Percentiles rank a stretch among this genome's conserved stretches.
Evolutionary conservation across 2,797 vertebrate genomes (phyloP).

Genomic region (Limosa lapponica): DNA sequence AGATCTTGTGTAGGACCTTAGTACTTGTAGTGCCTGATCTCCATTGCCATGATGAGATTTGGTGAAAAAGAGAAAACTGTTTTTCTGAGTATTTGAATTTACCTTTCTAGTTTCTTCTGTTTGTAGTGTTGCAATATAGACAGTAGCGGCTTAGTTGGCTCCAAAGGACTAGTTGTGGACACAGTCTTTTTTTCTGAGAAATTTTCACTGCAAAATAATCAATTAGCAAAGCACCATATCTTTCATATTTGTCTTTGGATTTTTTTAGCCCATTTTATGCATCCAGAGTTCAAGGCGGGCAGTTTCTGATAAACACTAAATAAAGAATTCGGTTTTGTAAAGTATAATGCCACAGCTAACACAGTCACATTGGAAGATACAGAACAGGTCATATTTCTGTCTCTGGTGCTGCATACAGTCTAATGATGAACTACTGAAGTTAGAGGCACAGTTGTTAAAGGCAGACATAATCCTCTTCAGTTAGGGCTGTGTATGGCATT

Average conservation of each 20-base stretch:
- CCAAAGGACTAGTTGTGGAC: neutral
- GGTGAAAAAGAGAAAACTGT: neutral
- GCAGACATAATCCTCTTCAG: neutral
- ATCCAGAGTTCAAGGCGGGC: neutral
- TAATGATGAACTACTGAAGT: neutral
- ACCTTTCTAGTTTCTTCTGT: neutral
- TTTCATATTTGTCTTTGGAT: neutral
- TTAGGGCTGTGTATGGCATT: no score
- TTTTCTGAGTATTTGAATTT: neutral
- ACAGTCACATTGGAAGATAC: neutral
- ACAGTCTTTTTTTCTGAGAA: neutral
- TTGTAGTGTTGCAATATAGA: neutral
- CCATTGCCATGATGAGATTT: neutral
- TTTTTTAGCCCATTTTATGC: neutral
- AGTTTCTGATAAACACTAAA: neutral
- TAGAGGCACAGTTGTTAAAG: neutral
- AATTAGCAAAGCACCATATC: neutral
- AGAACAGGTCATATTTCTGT: neutral
- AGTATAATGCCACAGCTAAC: neutral
- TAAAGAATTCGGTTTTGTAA: neutral
- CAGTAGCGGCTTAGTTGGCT: neutral
- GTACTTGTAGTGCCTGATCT: neutral
- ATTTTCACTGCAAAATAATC: neutral
- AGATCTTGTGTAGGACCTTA: neutral
- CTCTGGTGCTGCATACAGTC: neutral